Evolutionary conservation across 2,113 vertebrate species (phyloP).

Genomic region (Menidia beryllina): DNA sequence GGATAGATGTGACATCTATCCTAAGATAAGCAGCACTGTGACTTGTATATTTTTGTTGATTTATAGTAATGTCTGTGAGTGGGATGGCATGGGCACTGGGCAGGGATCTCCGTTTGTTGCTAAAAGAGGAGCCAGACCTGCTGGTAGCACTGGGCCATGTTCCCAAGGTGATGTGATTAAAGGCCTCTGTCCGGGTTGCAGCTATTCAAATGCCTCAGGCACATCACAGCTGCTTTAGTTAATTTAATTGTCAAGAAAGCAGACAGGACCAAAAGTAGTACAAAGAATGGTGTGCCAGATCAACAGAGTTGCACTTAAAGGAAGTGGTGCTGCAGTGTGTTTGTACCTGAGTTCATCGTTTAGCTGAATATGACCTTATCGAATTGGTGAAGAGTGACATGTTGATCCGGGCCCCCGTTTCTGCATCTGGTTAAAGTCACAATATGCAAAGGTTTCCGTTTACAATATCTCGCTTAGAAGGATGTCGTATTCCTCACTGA

Average conservation of each 20-base stretch:
- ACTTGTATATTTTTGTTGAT: neutral
- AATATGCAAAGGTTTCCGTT: too few relatives aligned
- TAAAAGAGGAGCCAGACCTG: slow-evolving; percentile 47
- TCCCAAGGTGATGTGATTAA: slow-evolving; percentile 68
- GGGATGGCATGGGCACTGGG: slow-evolving; percentile 7
- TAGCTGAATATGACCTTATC: neutral
- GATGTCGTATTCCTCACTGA: too few relatives aligned
- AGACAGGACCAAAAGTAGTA: slow-evolving; percentile 48
- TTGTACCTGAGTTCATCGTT: neutral
- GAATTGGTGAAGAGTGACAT: too few relatives aligned
- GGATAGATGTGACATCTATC: too few relatives aligned
- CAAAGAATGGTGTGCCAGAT: slow-evolving; percentile 39
- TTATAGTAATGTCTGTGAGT: slow-evolving; percentile 14
- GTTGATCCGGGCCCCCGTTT: too few relatives aligned
- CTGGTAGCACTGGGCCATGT: slow-evolving; percentile 28
- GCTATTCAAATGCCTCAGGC: slow-evolving; percentile 48
- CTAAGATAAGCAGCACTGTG: neutral
- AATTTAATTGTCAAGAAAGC: slow-evolving; percentile 66
- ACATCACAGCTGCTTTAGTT: slow-evolving; percentile 58
- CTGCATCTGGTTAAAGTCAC: too few relatives aligned
- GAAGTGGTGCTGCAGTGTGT: slow-evolving; percentile 16
- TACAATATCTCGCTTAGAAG: too few relatives aligned
- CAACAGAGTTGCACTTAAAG: slow-evolving; percentile 57
- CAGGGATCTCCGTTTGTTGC: slow-evolving; percentile 46
- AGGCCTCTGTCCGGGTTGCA: slow-evolving; percentile 53